Conservation (phyloP, 1,140 invertebrate genomes). For the Wasmannia auropunctata region DNA sequence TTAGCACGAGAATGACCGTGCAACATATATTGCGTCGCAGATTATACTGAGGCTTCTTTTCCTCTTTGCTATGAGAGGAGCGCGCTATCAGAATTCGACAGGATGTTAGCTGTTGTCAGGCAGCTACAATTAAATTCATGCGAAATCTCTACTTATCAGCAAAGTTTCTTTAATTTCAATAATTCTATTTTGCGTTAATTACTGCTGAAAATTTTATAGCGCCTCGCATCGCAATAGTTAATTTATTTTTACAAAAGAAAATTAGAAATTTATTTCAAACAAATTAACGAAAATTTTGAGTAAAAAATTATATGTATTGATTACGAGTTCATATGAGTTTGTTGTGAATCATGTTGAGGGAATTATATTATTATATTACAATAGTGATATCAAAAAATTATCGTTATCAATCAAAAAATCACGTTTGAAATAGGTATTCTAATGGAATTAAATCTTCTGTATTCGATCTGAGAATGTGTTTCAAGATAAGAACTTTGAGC, state of each 20-base stretch:
- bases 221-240: background rate
- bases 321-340: background rate
- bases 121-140: constrained; percentile 15
- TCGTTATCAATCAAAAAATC: no score
- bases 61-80: background rate
- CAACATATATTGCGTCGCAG: background rate
- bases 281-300: background rate
- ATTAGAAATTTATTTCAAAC: background rate
- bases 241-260: background rate
- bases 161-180: background rate
- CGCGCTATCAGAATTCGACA: constrained; percentile 16
- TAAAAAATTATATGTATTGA: background rate
- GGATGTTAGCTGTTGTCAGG: constrained; percentile 25
- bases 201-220: background rate
- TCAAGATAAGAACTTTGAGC: no score
- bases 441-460: no score
- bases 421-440: no score
- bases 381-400: no score
- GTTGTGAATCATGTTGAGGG: background rate
- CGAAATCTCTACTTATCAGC: background rate
- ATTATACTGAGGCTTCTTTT: constrained; percentile 3
- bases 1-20: background rate
- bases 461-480: no score
- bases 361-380: no score
- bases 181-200: background rate